A percentile compares a stretch with the other conserved stretches of the same genome.
Evolutionary conservation across 2,113 vertebrate species (phyloP).

Genomic region (Microtus richardsoni): DNA sequence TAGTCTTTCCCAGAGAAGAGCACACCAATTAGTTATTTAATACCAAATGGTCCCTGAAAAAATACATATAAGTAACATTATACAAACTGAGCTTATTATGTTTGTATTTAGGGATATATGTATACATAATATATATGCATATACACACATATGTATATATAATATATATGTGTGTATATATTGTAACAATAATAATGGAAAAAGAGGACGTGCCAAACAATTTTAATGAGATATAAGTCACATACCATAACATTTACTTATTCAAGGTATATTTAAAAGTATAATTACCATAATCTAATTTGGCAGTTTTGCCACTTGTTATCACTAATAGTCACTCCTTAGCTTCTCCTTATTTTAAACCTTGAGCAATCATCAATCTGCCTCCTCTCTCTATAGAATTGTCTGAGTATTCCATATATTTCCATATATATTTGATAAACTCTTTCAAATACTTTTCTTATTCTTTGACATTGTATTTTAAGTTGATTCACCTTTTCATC

Average conservation of each 20-base stretch:
- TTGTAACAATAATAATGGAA: not conserved
- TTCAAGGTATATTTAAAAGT: not conserved
- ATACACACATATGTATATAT: not conserved
- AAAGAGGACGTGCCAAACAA: not conserved
- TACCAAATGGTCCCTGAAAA: too few species aligned
- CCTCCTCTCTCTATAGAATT: not conserved
- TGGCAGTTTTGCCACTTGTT: not conserved
- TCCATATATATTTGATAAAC: not conserved
- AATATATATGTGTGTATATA: too few species aligned
- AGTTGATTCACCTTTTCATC: not conserved
- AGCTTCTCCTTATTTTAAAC: not conserved
- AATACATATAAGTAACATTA: too few species aligned
- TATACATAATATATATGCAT: too few species aligned
- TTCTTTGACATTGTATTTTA: not conserved
- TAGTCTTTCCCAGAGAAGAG: not conserved
- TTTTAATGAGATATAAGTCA: slow-evolving; percentile 11
- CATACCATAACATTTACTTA: not conserved
- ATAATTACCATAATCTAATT: not conserved
- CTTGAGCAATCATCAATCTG: not conserved
- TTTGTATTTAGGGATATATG: not conserved
- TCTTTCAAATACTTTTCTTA: not conserved
- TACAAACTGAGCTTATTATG: not conserved
- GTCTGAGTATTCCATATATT: not conserved
- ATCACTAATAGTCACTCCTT: not conserved
- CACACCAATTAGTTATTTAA: too few species aligned